A percentile compares a stretch with the other conserved stretches of the same genome.
Evolutionary conservation across 2,797 vertebrate species (phyloP).

Genomic region (Orestias chungarensis): DNA sequence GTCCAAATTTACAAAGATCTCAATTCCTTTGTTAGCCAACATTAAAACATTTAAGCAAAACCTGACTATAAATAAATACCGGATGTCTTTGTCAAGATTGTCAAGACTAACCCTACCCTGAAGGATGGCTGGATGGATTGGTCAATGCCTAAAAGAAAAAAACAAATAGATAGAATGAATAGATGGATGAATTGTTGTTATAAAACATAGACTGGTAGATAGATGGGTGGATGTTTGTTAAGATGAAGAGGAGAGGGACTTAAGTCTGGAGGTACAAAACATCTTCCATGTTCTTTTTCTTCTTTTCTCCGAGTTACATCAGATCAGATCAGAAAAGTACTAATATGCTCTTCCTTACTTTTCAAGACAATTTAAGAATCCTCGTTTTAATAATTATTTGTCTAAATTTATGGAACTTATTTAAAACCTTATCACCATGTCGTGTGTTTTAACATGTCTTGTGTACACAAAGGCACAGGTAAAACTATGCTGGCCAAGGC

Average conservation of each 20-base stretch:
- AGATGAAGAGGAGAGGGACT: not conserved
- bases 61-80: not conserved
- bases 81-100: not conserved
- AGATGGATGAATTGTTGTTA: not conserved
- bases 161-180: not conserved
- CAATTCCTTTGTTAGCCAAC: not conserved
- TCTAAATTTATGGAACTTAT: not conserved
- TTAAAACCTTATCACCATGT: too few relatives aligned
- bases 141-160: not conserved
- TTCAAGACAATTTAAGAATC: not conserved
- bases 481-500: conserved; percentile 97
- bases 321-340: not conserved
- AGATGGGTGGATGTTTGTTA: not conserved
- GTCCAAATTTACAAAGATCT: not conserved
- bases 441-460: not conserved
- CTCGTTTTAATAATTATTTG: not conserved
- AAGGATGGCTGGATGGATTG: too few relatives aligned
- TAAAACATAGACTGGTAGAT: too few relatives aligned
- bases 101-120: not conserved
- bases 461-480: conserved; percentile 86
- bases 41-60: not conserved
- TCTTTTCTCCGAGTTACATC: not conserved
- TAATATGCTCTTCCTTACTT: not conserved
- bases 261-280: not conserved
- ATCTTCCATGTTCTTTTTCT: not conserved